These are phyloP conservation scores for Hesperophylax magnus DNA, from an alignment of 1,140 invertebrate genomes.

Conservation along the genomic window DNA sequence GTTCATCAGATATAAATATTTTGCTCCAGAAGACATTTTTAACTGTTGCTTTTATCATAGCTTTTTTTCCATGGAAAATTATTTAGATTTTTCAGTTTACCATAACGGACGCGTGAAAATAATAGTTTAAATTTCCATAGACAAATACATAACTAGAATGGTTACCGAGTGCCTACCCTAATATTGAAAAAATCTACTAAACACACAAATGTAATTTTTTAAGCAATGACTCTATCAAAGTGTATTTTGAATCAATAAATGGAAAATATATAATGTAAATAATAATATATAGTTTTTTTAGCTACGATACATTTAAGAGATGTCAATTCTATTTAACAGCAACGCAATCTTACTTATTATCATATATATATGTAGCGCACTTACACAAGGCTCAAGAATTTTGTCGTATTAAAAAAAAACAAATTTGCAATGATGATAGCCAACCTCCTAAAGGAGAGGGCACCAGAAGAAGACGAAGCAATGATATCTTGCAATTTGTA, in stretches of 20 bases:
- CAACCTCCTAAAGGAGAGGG: too few species aligned
- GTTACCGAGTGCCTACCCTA: slow-evolving; percentile 39
- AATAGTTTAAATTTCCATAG: slow-evolving; percentile 2
- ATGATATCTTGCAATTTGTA: too few species aligned
- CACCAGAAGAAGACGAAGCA: too few species aligned
- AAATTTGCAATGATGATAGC: neutral
- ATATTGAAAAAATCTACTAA: slow-evolving; percentile 32
- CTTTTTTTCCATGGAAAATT: too few species aligned
- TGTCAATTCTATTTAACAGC: slow-evolving; percentile 6
- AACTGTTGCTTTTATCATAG: too few species aligned
- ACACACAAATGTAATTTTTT: slow-evolving; percentile 36
- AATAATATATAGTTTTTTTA: slow-evolving; percentile 15
- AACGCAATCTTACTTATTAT: neutral
- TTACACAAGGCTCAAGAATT: too few species aligned
- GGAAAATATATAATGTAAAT: neutral
- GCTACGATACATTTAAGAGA: neutral
- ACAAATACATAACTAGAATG: slow-evolving; percentile 9
- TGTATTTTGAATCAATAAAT: slow-evolving; percentile 21
- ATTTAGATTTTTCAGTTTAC: too few species aligned
- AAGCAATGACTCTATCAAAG: slow-evolving; percentile 25
- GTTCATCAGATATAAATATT: too few species aligned
- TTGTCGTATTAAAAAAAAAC: neutral
- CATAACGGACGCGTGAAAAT: too few species aligned
- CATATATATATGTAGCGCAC: too few species aligned
- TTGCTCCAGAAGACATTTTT: too few species aligned